Evolutionary conservation across 2,888 invertebrate genomes (phyloP).

Genomic region (Melolontha melolontha): DNA sequence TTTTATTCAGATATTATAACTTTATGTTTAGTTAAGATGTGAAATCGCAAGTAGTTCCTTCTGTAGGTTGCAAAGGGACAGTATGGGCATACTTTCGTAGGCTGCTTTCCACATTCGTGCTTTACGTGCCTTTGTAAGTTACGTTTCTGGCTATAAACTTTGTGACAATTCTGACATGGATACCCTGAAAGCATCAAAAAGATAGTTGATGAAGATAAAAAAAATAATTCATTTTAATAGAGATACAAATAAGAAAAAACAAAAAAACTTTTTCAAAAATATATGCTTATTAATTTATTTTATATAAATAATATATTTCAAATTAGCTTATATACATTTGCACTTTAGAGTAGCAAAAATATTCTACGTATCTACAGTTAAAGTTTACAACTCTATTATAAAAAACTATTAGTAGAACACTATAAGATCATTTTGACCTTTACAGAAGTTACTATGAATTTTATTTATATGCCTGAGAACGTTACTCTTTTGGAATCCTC

Average conservation of each 20-base stretch:
- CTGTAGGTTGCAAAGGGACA: constrained; percentile 44
- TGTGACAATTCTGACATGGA: constrained; percentile 40
- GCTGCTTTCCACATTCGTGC: constrained; percentile 52
- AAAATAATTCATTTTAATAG: too few relatives aligned
- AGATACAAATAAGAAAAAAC: constrained; percentile 4
- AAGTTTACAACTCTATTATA: too few relatives aligned
- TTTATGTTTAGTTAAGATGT: constrained; percentile 32
- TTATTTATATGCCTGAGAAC: constrained; percentile 35
- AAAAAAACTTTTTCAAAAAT: constrained; percentile 1
- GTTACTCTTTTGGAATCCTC: constrained; percentile 40
- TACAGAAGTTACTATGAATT: constrained; percentile 25
- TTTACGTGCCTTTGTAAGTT: constrained; percentile 48
- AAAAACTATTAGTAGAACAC: too few relatives aligned
- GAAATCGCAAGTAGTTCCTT: constrained; percentile 34
- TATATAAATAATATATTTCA: too few relatives aligned
- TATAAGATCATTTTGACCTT: too few relatives aligned
- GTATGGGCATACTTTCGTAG: constrained; percentile 46
- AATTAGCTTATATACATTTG: too few relatives aligned
- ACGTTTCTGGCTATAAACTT: constrained; percentile 45
- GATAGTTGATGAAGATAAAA: neutral
- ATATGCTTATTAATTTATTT: too few relatives aligned
- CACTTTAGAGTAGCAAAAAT: too few relatives aligned
- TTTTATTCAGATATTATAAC: too few relatives aligned
- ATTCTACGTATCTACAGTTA: too few relatives aligned
- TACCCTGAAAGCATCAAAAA: constrained; percentile 27